Percentiles rank a stretch among this genome's conserved stretches.
Evolutionary conservation across 2,113 vertebrate species (phyloP).

Genomic region (cattle (Bos taurus)): DNA sequence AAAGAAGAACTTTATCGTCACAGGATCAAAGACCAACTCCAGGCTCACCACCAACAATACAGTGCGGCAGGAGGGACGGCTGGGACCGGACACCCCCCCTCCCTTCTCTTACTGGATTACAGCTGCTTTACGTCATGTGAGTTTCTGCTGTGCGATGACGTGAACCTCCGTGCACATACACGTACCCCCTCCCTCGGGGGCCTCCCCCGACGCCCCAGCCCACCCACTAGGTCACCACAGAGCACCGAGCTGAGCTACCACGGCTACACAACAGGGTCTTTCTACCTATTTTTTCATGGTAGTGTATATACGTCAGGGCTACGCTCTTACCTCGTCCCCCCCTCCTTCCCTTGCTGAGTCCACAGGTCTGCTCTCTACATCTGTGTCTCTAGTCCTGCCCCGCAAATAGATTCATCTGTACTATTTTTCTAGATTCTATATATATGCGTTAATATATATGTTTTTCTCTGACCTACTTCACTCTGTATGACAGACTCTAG

Average conservation of each 20-base stretch:
- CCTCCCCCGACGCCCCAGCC: not conserved
- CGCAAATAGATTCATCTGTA: not conserved
- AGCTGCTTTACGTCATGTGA: not conserved
- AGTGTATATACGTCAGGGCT: fast-evolving
- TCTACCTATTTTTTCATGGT: fast-evolving
- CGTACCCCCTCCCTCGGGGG: not conserved
- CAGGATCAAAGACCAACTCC: not conserved
- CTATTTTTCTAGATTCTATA: not conserved
- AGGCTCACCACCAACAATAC: fast-evolving
- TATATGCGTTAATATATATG: not conserved
- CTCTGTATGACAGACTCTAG: not conserved
- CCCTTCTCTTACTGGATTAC: not conserved
- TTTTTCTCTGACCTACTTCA: not conserved
- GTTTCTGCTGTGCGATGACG: not conserved
- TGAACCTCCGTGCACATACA: not conserved
- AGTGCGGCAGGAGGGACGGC: fast-evolving
- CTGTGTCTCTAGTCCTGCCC: not conserved
- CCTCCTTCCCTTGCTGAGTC: not conserved
- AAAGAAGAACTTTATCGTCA: not conserved
- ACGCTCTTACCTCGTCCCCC: not conserved
- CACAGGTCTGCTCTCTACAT: not conserved
- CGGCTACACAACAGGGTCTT: not conserved
- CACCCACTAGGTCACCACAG: not conserved
- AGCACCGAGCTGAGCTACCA: not conserved
- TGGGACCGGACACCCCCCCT: fast-evolving